Evolutionary conservation across 2,888 invertebrate genomes (phyloP), one percentile per base, ranked within the genome.

Genomic region (Drosophila borealis): DNA sequence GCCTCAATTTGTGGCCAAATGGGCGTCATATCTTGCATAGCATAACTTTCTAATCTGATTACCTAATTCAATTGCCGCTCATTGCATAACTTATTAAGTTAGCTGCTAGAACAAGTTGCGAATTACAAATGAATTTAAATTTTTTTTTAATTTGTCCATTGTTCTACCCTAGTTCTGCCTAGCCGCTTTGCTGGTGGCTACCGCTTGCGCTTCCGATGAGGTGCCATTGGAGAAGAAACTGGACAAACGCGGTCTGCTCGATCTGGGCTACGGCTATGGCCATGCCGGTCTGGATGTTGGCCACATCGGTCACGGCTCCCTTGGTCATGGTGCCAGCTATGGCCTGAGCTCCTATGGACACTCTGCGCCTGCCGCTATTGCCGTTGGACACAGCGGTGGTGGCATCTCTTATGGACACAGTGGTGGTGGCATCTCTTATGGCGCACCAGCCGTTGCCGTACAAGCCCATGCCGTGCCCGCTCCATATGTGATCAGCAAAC

Each of bases 191-290:
- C 93, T 94, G 93, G 95, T 96, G 93, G 96, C 95, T 92, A 95
- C 95, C 74, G 93, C 93, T 72, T 93, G 91, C 89, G 96, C 94
- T 84, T 94, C 95, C 94, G 89, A 88, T 74, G 94, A 94, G 84
- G 93, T 94, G 84, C 93, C 94, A 61, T 92, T 94, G 79, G 95
- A 95, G 74, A 96, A 96, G 94, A 96, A 96, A 92, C 94, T 96
- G 92, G 96, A 96, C 93, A 96, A 97, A 93, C 95, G 96, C 82
- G 96, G 96, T 80, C 94, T 96, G 83, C 93, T 96, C 67, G 95
- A 95, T 91, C 93, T 96, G 90, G 96, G 96, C 82, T 96, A 96
- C 87, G 96, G 96, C 59, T 96, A 96, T 92, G 96, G 96, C 68
- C 94, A 94, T 90, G 94, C 95, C 87, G 96, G 96, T 78, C 94